Evolutionary conservation across 2,113 vertebrate species (phyloP).

Genomic region (Protobothrops mucrosquamatus): DNA sequence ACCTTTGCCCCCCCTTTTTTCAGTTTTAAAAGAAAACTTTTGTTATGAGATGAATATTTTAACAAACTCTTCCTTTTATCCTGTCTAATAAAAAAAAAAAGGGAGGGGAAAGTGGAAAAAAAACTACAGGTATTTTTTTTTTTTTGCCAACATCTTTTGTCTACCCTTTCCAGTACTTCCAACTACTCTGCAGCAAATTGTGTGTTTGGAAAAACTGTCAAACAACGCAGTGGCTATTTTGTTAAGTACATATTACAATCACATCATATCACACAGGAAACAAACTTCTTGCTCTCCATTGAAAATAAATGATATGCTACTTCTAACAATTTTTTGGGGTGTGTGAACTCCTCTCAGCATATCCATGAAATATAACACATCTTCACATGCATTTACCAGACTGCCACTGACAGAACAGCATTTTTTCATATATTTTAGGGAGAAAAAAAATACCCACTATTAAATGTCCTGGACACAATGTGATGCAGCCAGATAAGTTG

Average conservation of each 20-base stretch:
- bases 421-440: slow-evolving; percentile 12
- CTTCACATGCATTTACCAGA: slow-evolving; percentile 29
- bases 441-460: neutral
- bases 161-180: neutral
- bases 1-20: neutral
- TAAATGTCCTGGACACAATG: neutral
- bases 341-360: slow-evolving; percentile 15
- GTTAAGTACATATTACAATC: neutral
- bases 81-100: neutral
- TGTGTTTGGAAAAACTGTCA: neutral
- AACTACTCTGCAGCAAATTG: neutral
- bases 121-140: neutral
- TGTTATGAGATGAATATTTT: neutral
- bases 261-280: neutral
- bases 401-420: slow-evolving; percentile 20
- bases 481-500: neutral
- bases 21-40: neutral
- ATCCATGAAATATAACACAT: neutral
- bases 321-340: neutral
- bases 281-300: neutral
- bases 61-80: neutral
- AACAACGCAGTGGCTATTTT: neutral
- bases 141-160: neutral
- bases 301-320: neutral
- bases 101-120: too few species aligned